These are phyloP conservation scores for Cheirogaleus medius DNA, from an alignment of 2,113 vertebrate species.

Conservation along the genomic window DNA sequence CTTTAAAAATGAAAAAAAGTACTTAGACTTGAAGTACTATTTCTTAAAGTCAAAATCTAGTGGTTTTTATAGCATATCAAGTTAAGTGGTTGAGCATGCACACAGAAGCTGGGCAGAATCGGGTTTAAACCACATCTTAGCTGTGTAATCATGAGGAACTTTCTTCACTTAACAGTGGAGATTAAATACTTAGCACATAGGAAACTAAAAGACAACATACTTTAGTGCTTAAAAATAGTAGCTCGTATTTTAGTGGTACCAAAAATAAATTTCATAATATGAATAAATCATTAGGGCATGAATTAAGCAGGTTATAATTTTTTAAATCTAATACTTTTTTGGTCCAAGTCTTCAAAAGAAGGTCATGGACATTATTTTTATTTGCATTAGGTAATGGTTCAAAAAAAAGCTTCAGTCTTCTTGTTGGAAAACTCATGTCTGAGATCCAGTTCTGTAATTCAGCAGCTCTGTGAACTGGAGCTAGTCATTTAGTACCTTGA, in stretches of 20 bases:
- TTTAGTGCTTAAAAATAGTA: neutral
- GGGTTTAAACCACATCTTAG: neutral
- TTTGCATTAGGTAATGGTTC: neutral
- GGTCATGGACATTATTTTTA: neutral
- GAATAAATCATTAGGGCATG: slow-evolving; percentile 3
- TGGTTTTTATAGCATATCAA: neutral
- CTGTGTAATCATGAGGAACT: neutral
- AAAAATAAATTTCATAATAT: neutral
- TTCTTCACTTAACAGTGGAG: neutral
- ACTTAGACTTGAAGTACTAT: neutral
- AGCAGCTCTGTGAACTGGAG: neutral
- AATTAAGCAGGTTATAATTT: neutral
- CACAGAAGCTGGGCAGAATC: neutral
- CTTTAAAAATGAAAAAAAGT: neutral
- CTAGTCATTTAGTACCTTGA: neutral
- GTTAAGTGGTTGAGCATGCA: neutral
- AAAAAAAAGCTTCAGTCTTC: neutral
- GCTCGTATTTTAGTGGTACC: neutral
- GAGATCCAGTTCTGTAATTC: neutral
- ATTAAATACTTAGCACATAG: neutral
- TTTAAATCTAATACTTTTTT: neutral
- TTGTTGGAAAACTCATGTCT: neutral
- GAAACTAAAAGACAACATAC: neutral
- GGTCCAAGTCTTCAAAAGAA: neutral
- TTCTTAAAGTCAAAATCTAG: neutral